Evolutionary conservation across 2,797 vertebrate species (phyloP), one percentile per base, ranked within the genome.

Genomic region (Dromococcyx pavoninus): DNA sequence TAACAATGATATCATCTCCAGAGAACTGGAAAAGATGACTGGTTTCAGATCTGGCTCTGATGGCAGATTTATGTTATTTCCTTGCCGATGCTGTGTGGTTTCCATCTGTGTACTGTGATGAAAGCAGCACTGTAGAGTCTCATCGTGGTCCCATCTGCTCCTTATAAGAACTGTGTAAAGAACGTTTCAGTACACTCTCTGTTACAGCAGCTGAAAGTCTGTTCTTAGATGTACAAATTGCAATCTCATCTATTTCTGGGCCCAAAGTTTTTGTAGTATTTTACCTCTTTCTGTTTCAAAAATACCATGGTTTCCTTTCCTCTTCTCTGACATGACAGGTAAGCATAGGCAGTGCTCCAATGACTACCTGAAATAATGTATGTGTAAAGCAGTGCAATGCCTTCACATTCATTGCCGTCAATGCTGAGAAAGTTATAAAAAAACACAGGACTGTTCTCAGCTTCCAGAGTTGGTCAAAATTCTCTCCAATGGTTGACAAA

Each of bases 401-500:
- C n/a, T 56, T 74, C 19, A 35, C 37, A 73, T 17, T 23, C 58
- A 53, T 27, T 57, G 54, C 44, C 69, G 62, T 66, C 39, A 72
- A 39, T 2, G 5, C 19, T 46, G 48, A 82, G 69, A 61, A 58
- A 41, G 24, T 78, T 64, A 57, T 5, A 25, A 82, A 76, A 89
- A 93, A 21, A 60, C 89, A 28, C 50, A 79, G 65, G 24, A 71
- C 32, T 74, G 9, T 7, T 69, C 58, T 39, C 28, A 57, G 51
- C 69, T 89, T 67, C 60, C 56, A 28, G 35, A 39, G 27, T 85
- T 79, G 46, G 35, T 88, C 86, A 75, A 86, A 91, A 75, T 51
- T 84, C 13, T 78, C 56, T 89, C 60, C 41, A 75, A 7, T 57
- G 88, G 64, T 86, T 86, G 73, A 93, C 64, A 93, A 71, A 95